Conservation (phyloP, 2,797 vertebrate genomes). For the Coranthus polyacanthus region DNA sequence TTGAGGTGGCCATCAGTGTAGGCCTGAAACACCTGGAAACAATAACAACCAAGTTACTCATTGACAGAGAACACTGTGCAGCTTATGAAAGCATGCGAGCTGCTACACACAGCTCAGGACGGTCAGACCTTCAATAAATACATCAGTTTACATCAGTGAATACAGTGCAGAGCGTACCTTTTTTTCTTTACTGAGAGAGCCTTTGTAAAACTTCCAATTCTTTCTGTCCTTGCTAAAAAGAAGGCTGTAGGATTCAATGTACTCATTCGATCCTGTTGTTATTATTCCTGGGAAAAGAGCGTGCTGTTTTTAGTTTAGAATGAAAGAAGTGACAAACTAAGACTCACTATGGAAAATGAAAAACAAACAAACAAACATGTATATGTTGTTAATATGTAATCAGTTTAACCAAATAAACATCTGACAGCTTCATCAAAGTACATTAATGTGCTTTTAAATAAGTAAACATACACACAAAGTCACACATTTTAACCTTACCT, state of each 20-base stretch:
- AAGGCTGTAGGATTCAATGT: slow-evolving; percentile 83
- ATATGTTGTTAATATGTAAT: background rate
- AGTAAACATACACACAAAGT: background rate
- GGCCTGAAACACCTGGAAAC: slow-evolving; percentile 87
- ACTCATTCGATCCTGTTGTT: slow-evolving; percentile 84
- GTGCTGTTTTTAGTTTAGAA: background rate
- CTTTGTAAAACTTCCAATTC: slow-evolving; percentile 88
- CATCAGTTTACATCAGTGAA: background rate
- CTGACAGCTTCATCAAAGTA: no score
- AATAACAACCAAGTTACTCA: slow-evolving; percentile 23
- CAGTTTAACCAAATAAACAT: background rate
- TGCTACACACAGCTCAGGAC: background rate
- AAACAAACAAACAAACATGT: background rate
- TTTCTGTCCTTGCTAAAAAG: slow-evolving; percentile 87
- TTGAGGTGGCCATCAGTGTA: slow-evolving; percentile 78
- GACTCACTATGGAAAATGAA: background rate
- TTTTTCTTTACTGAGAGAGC: slow-evolving; percentile 79
- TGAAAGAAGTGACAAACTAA: background rate
- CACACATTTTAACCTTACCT: slow-evolving; percentile 72
- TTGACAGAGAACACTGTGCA: slow-evolving; percentile 30
- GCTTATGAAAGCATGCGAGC: background rate
- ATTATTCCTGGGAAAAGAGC: slow-evolving; percentile 81
- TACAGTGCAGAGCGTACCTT: slow-evolving; percentile 76
- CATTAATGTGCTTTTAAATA: background rate
- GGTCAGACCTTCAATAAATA: background rate